Evolutionary conservation across 2,888 invertebrate species (phyloP), one percentile per base, ranked within the genome.

Genomic region (Trissonchulus sp.): DNA sequence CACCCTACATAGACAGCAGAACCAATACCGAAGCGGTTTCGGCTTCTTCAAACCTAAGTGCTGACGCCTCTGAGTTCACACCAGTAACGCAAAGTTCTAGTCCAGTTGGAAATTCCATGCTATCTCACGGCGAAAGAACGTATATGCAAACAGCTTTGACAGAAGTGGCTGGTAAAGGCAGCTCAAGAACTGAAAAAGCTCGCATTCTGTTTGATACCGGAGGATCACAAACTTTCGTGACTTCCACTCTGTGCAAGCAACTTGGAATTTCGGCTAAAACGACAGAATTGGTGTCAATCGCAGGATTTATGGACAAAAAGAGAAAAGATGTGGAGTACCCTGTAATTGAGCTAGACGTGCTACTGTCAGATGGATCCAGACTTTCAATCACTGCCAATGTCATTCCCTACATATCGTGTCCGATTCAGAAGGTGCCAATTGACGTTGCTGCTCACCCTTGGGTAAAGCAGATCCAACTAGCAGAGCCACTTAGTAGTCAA

Each of bases 201-300:
- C 60, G 60, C n/a, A 18, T 60, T 60, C 60, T 60, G 18, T 60
- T 60, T 60, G 60, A 60, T 60, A 60, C 60, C 60, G 60, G 60
- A 60, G 18, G 60, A 18, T 60, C 60, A n/a, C 60, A n/a, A 18
- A 60, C 60, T 18, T 60, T 60, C 60, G n/a, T 60, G 18, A 60
- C 60, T 18, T 18, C 60, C 18, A n/a, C 60, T 18, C 18, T 60
- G 60, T 18, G 18, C 18, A 60, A 60, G 60, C 18, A 60, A n/a
- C 18, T 60, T 18, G 60, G 60, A 18, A 60, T n/a, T 18, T 18
- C 18, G n/a, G 18, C 60, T 60, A 60, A n/a, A 18, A n/a, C 18
- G 18, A n/a, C 18, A 18, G 60, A 60, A 60, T 18, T 60, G n/a
- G 60, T 60, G 60, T 60, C 60, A n/a, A 60, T 60, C n/a, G 60